Conservation (phyloP, 2,888 invertebrate genomes). For the Tetragnatha montana region DNA sequence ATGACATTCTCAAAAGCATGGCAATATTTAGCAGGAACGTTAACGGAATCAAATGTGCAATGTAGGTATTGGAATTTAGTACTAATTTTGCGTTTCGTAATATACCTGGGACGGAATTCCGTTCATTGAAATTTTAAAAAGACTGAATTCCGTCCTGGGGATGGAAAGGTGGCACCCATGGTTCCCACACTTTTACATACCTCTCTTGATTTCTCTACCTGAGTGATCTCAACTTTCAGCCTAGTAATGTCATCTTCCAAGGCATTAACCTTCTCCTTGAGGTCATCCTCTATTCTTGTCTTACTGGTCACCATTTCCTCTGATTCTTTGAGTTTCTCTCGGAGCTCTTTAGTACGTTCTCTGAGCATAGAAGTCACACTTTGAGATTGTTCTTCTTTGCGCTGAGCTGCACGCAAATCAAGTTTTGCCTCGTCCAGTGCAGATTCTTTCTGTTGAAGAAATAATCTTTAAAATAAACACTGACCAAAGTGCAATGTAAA, state of each 20-base stretch:
- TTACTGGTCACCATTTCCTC: conserved; percentile 42
- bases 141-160: too few relatives aligned
- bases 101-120: too few relatives aligned
- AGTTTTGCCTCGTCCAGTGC: conserved; percentile 81
- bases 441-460: conserved; percentile 78
- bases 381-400: conserved; percentile 81
- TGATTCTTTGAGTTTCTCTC: conserved; percentile 51
- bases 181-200: background rate
- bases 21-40: too few relatives aligned
- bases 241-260: conserved; percentile 72
- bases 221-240: conserved; percentile 62
- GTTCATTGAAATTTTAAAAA: too few relatives aligned
- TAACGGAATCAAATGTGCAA: too few relatives aligned
- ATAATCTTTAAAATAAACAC: background rate
- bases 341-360: conserved; percentile 56
- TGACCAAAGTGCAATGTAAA: background rate
- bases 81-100: too few relatives aligned
- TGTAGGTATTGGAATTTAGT: too few relatives aligned
- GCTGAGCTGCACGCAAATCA: conserved; percentile 81
- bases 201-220: conserved; percentile 65
- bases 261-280: conserved; percentile 32
- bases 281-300: conserved; percentile 42
- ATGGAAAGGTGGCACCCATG: too few relatives aligned
- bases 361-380: conserved; percentile 72
- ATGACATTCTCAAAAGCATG: too few relatives aligned